Evolutionary conservation across 2,797 vertebrate genomes (phyloP).

Genomic region (Hephaestus fuliginosus): DNA sequence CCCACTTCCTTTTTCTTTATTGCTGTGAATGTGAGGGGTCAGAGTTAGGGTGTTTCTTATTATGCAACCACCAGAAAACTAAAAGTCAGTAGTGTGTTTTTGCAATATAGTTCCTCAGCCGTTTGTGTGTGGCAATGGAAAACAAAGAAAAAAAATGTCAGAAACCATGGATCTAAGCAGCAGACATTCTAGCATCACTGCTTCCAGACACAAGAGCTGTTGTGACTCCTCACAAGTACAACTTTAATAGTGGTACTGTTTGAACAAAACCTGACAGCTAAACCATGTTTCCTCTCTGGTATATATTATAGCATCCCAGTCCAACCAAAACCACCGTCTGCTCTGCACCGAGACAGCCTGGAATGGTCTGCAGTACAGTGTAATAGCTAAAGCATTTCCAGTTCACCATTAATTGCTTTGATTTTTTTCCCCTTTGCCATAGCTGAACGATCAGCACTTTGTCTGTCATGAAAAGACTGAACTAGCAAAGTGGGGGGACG

Average conservation of each 20-base stretch:
- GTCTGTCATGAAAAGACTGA: constrained; percentile 32
- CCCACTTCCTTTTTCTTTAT: constrained; percentile 15
- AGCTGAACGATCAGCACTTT: constrained; percentile 45
- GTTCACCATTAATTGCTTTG: constrained; percentile 44
- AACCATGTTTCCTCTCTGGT: constrained; percentile 37
- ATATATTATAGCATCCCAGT: constrained; percentile 42
- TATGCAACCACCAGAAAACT: constrained; percentile 2
- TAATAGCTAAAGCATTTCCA: constrained; percentile 62
- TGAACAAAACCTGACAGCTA: not conserved
- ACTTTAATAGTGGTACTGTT: constrained; percentile 5
- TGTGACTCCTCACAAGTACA: not conserved
- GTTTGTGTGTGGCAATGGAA: not conserved
- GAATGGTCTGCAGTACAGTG: constrained; percentile 21
- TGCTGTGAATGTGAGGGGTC: not conserved
- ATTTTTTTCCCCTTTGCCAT: not conserved
- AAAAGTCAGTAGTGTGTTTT: not conserved
- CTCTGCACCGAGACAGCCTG: constrained; percentile 3
- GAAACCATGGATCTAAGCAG: not conserved
- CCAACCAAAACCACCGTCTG: constrained; percentile 56
- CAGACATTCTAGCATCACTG: not conserved
- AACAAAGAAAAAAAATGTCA: not conserved
- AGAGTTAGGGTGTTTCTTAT: not conserved
- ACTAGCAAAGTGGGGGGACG: not conserved
- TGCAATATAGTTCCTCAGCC: not conserved
- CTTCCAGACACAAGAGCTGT: not conserved